These are phyloP conservation scores for Ictalurus punctatus DNA, from an alignment of 2,113 vertebrate genomes.

Conservation along the genomic window DNA sequence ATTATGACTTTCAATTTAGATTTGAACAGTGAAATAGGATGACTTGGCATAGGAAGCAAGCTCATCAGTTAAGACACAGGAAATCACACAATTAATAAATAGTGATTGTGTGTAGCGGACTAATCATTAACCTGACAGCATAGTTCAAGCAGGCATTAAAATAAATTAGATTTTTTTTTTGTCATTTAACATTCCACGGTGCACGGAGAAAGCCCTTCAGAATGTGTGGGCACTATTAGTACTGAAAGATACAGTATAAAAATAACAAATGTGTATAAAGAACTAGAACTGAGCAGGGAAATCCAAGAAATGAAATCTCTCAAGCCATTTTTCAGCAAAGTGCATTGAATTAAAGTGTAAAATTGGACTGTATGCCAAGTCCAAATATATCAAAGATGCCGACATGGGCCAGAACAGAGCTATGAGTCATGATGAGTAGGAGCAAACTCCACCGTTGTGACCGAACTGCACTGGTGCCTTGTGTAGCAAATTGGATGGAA, in stretches of 20 bases:
- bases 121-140: not conserved
- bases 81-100: not conserved
- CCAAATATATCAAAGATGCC: conserved; percentile 41
- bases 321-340: conserved; percentile 32
- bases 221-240: not conserved
- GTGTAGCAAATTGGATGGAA: conserved; percentile 16
- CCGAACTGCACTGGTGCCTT: conserved; percentile 9
- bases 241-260: not conserved
- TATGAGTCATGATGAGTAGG: conserved; percentile 36
- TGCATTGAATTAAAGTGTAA: conserved; percentile 45
- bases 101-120: not conserved
- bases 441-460: conserved; percentile 16
- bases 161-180: not conserved
- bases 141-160: conserved; percentile 1
- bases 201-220: not conserved
- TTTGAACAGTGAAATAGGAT: not conserved
- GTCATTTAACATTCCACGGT: not conserved
- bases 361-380: conserved; percentile 15
- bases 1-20: not conserved
- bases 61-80: not conserved
- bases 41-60: not conserved
- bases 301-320: conserved; percentile 34
- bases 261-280: conserved; percentile 8
- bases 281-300: not conserved
- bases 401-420: conserved; percentile 16